A percentile compares a stretch with the other conserved stretches of the same genome.
phyloP scores from a whole-genome alignment of 2,797 vertebrate species.

The Gallinago nigripennis region DNA sequence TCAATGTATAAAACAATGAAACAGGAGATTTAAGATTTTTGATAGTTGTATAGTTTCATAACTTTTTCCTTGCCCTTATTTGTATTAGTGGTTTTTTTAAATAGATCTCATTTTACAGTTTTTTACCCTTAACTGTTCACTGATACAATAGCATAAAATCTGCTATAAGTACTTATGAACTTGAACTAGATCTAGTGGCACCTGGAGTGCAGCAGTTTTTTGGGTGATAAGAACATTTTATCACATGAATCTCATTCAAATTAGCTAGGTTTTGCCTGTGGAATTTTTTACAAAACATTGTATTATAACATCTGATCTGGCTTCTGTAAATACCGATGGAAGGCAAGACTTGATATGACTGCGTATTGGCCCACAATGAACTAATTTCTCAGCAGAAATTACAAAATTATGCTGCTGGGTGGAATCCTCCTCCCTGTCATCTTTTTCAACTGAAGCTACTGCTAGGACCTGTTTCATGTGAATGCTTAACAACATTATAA shows the following conservation, averaged over 20 bases:
- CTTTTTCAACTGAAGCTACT: neutral
- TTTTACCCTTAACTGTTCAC: neutral
- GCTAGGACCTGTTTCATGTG: neutral
- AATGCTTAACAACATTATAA: neutral
- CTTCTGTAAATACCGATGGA: neutral
- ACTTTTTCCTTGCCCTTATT: neutral
- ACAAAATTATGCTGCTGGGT: neutral
- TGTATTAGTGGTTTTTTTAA: neutral
- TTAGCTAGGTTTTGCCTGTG: neutral
- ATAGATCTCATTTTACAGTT: neutral
- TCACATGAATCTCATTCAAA: neutral
- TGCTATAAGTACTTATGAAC: neutral
- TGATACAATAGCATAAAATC: neutral
- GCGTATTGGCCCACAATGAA: fast-evolving
- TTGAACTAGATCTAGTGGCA: neutral
- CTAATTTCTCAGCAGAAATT: neutral
- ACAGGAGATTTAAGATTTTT: constrained; percentile 29
- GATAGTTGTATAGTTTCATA: neutral
- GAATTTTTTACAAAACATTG: neutral
- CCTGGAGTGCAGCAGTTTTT: neutral
- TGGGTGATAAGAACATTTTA: neutral
- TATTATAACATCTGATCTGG: neutral
- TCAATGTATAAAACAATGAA: constrained; percentile 2
- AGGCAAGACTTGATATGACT: neutral
- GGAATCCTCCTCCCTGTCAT: neutral